phyloP scores from a whole-genome alignment of 2,113 vertebrate species.

The Malurus cyaneus region DNA sequence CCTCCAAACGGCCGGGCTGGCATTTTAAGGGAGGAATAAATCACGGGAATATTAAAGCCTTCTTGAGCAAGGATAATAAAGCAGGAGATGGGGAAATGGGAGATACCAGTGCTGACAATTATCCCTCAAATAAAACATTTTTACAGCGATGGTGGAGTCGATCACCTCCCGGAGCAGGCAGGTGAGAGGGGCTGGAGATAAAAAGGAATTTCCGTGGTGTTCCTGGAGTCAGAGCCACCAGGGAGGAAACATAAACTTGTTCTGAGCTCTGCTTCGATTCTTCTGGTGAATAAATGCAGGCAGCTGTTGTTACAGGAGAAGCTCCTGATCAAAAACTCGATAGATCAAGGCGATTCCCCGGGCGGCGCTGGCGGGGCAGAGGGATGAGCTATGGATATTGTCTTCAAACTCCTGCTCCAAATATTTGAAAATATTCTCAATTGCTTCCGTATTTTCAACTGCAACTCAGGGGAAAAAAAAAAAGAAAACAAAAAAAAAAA shows the following conservation, averaged over 20 bases:
- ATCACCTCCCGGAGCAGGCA: constrained; percentile 54
- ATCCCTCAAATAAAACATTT: constrained; percentile 78
- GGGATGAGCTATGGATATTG: constrained; percentile 31
- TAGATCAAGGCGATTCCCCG: background rate
- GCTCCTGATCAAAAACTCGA: background rate
- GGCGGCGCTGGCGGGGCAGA: background rate
- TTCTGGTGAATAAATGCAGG: constrained; percentile 52
- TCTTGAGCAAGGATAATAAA: constrained; percentile 77
- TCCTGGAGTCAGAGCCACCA: background rate
- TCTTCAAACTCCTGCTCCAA: background rate
- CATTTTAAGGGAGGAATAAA: constrained; percentile 78
- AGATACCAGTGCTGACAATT: constrained; percentile 66
- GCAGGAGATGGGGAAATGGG: constrained; percentile 71
- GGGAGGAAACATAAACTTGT: background rate
- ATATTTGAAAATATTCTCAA: constrained; percentile 37
- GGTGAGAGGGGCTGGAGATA: constrained; percentile 40
- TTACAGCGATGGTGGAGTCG: constrained; percentile 72
- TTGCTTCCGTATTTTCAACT: constrained; percentile 33
- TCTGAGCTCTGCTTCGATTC: background rate
- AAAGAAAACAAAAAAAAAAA: background rate
- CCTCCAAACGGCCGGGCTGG: constrained; percentile 75
- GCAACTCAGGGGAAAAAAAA: background rate
- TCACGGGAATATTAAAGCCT: constrained; percentile 81
- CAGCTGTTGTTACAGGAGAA: background rate
- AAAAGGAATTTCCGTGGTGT: background rate